These are phyloP conservation scores for Drosophila busckii DNA, from an alignment of 1,140 invertebrate species.

Conservation along the genomic window DNA sequence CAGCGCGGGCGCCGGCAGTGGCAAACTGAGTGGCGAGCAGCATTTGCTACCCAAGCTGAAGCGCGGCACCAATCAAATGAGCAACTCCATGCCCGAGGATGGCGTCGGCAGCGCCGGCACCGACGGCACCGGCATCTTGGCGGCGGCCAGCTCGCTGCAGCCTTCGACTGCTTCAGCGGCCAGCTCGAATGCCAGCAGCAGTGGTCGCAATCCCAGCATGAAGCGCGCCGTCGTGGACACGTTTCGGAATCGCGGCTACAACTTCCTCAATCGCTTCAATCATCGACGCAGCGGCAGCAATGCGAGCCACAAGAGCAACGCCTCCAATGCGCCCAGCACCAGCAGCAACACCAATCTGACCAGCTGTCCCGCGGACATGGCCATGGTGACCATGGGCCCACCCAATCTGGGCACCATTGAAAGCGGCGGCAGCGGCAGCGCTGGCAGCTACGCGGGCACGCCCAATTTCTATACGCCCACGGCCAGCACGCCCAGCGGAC, in stretches of 20 bases:
- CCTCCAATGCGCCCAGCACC: constrained; percentile 57
- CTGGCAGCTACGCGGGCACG: constrained; percentile 61
- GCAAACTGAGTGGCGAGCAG: constrained; percentile 56
- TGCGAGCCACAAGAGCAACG: constrained; percentile 66
- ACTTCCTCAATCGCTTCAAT: constrained; percentile 56
- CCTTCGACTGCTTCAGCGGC: constrained; percentile 67
- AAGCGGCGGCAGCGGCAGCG: constrained; percentile 70
- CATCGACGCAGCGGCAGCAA: constrained; percentile 69
- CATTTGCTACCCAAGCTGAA: constrained; percentile 48
- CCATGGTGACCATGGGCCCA: constrained; percentile 34
- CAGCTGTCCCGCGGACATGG: constrained; percentile 41
- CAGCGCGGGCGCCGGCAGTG: constrained; percentile 23
- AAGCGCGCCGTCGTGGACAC: constrained; percentile 54
- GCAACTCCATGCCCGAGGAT: constrained; percentile 68
- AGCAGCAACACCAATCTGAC: constrained; percentile 66
- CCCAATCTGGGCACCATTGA: constrained; percentile 70
- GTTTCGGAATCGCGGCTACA: constrained; percentile 27
- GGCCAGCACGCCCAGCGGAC: constrained; percentile 33
- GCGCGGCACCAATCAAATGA: constrained; percentile 45
- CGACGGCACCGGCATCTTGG: neutral
- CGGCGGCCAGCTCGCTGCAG: constrained; percentile 52
- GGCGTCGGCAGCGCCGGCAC: constrained; percentile 5
- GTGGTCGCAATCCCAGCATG: constrained; percentile 45
- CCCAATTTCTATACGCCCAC: constrained; percentile 60
- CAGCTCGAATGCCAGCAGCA: constrained; percentile 61